Base-by-base conservation (phyloP, 2,113 vertebrate species). In the Hystrix cristata region DNA sequence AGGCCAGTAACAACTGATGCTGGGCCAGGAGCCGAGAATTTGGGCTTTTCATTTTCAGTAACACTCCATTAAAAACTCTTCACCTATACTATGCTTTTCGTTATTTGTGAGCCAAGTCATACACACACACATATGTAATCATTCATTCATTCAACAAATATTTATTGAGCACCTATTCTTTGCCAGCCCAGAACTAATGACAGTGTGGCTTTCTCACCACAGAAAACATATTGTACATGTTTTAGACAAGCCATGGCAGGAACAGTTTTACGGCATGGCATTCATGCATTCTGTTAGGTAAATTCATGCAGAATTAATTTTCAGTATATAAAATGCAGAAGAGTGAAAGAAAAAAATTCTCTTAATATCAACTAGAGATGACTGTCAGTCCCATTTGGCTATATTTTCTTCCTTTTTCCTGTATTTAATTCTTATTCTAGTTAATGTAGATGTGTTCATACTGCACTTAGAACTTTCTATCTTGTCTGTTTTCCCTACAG, bases 21-120 rank as follows among this genome's bases (percentile, higher is more conserved):
- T 72, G 48, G 81, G 96, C 95, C 91, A 95, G 84, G 48, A 23
- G 65, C 21, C 3, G 19, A 95, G 94, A 97, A 96, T 91, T 53
- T 86, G 82, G 78, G 81, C 65, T 97, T 97, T 96, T 95, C 86
- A 81, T 95, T 95, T 92, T 96, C 96, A 89, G 93, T 95, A 91
- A 96, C 93, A 97, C 94, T 96, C 95, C 85, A 98, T 96, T 97
- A 97, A 97, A 97, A 96, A 96, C 82, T 97, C 94, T 60, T 94
- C 94, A 96, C 96, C 88, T 98, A 59, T 83, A 51, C 88, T 93
- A 92, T 60, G 78, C 21, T 65, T 95, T 92, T 51, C 27, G 71
- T 91, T 96, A 85, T 92, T 82, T 94, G 72, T 78, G 60, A 85
- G 94, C 95, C 95, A 97, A 96, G 55, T 85, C 76, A 85, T 65